A percentile compares a stretch with the other conserved stretches of the same genome.
phyloP scores from a whole-genome alignment of 1,140 invertebrate species.

The Vanessa tameamea region DNA sequence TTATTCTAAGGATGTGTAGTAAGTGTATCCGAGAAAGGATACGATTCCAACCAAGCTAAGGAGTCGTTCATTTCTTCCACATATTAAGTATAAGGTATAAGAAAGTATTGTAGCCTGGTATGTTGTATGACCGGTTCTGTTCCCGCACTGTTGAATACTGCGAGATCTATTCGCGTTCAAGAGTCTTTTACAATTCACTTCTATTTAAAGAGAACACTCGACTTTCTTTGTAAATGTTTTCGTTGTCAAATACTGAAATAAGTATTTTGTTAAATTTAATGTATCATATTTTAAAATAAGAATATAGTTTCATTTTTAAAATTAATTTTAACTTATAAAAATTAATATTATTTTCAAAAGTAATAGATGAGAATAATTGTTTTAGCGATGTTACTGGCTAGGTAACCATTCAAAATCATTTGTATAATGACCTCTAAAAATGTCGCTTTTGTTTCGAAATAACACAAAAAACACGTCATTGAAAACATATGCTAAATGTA shows the following conservation, averaged over 20 bases:
- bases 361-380: too few species aligned
- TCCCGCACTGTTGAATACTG: background rate
- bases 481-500: background rate
- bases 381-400: too few species aligned
- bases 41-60: background rate
- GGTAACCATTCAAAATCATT: background rate
- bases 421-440: background rate
- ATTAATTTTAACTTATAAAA: too few species aligned
- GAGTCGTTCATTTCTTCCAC: background rate
- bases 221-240: conserved; percentile 15
- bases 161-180: conserved; percentile 7
- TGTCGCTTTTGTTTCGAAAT: background rate
- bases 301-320: background rate
- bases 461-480: background rate
- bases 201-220: conserved; percentile 17
- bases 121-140: conserved; percentile 9
- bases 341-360: too few species aligned
- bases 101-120: background rate
- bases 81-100: background rate
- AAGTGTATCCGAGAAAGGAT: background rate
- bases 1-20: background rate
- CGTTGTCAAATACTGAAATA: background rate
- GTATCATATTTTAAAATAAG: background rate
- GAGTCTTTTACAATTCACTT: conserved; percentile 12
- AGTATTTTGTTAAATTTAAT: background rate